These are phyloP conservation scores for Eucera pruinosa DNA, from an alignment of 2,888 invertebrate species.

Conservation along the genomic window DNA sequence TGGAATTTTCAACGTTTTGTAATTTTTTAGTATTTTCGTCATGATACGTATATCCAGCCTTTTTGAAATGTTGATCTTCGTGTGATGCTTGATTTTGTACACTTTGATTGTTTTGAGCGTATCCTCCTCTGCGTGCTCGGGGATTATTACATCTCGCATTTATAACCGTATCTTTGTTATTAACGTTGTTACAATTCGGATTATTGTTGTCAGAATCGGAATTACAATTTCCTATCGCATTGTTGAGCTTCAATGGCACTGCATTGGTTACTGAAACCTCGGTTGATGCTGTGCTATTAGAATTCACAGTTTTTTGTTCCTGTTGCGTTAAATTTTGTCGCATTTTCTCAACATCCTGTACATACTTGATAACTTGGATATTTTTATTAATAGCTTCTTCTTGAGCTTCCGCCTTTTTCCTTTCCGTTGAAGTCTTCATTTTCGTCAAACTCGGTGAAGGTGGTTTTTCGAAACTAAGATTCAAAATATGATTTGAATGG, in stretches of 20 bases:
- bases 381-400: conserved; percentile 81
- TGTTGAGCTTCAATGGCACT: conserved; percentile 67
- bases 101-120: conserved; percentile 70
- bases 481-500: conserved; percentile 76
- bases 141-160: conserved; percentile 72
- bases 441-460: conserved; percentile 77
- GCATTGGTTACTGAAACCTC: conserved; percentile 66
- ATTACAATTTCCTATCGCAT: conserved; percentile 60
- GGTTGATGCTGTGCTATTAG: conserved; percentile 68
- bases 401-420: conserved; percentile 78
- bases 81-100: conserved; percentile 48
- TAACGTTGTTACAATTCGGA: conserved; percentile 60
- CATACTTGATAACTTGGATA: conserved; percentile 82
- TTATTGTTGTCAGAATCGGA: conserved; percentile 68
- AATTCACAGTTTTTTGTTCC: conserved; percentile 76
- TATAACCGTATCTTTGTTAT: conserved; percentile 69
- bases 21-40: conserved; percentile 59
- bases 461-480: conserved; percentile 79
- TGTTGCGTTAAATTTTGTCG: conserved; percentile 83
- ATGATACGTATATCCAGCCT: conserved; percentile 59
- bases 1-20: conserved; percentile 48
- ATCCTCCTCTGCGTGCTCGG: conserved; percentile 73
- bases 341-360: conserved; percentile 85
- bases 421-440: conserved; percentile 74
- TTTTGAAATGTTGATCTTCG: conserved; percentile 74